These are phyloP conservation scores for Nesometra sesokonis DNA, from an alignment of 35 echinoderm and acorn worm genomes.

Conservation along the genomic window DNA sequence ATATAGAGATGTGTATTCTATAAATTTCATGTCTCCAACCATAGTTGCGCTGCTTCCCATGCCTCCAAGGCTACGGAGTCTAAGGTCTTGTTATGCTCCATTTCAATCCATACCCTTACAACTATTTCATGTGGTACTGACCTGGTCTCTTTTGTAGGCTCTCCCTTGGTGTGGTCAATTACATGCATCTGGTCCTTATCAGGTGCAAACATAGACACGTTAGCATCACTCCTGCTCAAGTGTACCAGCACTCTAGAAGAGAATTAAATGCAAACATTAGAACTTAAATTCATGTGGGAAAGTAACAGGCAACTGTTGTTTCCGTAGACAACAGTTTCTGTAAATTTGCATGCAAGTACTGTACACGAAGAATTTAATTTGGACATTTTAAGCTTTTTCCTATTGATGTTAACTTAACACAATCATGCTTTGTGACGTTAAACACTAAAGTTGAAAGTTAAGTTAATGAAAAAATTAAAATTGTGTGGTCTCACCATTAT, in stretches of 20 bases:
- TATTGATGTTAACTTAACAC: too few species aligned
- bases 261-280: not conserved
- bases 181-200: slow-evolving; percentile 93
- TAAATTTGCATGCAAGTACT: not conserved
- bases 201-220: slow-evolving; percentile 83
- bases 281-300: not conserved
- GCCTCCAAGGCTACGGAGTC: too few species aligned
- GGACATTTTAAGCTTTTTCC: not conserved
- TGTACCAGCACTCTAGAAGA: slow-evolving; percentile 58
- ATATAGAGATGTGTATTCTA: too few species aligned
- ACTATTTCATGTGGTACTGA: slow-evolving; percentile 14
- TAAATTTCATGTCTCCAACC: too few species aligned
- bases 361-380: not conserved
- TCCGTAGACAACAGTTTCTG: not conserved
- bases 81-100: too few species aligned
- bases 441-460: too few species aligned
- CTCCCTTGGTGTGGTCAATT: slow-evolving; percentile 80
- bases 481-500: too few species aligned
- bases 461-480: too few species aligned
- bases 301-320: too few species aligned
- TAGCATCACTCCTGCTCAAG: slow-evolving; percentile 62
- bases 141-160: slow-evolving; percentile 70
- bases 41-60: too few species aligned
- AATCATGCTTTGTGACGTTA: too few species aligned
- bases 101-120: too few species aligned